Conservation (phyloP, 2,888 invertebrate genomes). For the Protophormia terraenovae region DNA sequence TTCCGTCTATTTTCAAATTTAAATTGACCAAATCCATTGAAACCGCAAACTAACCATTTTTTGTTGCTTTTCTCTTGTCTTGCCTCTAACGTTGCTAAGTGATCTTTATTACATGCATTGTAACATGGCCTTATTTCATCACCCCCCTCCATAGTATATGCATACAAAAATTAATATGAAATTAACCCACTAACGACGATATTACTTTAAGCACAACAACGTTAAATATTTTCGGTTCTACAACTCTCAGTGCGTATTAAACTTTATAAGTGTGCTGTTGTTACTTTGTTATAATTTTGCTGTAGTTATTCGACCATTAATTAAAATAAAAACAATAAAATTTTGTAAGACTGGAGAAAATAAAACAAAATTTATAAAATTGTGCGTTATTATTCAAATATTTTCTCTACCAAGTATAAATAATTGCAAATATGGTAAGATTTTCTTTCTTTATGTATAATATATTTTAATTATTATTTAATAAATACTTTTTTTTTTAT, state of each 20-base stretch:
- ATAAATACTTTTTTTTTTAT: background rate
- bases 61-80: slow-evolving; percentile 63
- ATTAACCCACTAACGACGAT: slow-evolving; percentile 9
- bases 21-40: slow-evolving; percentile 80
- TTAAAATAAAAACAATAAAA: background rate
- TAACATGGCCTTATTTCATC: slow-evolving; percentile 31
- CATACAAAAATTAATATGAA: no score
- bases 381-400: no score
- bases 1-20: slow-evolving; percentile 70
- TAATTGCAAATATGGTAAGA: slow-evolving; percentile 39
- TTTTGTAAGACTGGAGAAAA: background rate
- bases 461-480: slow-evolving; percentile 19
- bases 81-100: slow-evolving; percentile 56
- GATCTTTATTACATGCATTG: slow-evolving; percentile 48
- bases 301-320: background rate
- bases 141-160: slow-evolving; percentile 50
- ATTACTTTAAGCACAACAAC: background rate
- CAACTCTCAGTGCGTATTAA: slow-evolving; percentile 58
- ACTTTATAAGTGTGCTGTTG: slow-evolving; percentile 68
- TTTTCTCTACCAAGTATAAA: no score
- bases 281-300: slow-evolving; percentile 58
- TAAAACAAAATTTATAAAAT: background rate
- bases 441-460: background rate
- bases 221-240: background rate
- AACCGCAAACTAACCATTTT: slow-evolving; percentile 73